Evolutionary conservation across 2,113 vertebrate species (phyloP).

Genomic region (Petaurus breviceps): DNA sequence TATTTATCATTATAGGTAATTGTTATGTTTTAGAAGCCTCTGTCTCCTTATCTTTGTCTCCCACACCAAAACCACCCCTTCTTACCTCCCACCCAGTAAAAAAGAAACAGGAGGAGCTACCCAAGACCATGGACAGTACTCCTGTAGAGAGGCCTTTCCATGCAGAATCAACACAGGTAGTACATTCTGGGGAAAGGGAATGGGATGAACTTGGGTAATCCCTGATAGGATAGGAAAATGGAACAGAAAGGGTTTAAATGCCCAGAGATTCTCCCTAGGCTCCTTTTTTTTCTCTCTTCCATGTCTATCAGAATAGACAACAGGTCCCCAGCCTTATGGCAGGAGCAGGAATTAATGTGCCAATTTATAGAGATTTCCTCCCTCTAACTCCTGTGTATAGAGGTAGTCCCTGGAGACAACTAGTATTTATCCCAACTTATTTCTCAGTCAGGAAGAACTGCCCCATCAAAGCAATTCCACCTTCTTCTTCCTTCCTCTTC

Average conservation of each 20-base stretch:
- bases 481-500: not conserved
- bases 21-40: not conserved
- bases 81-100: not conserved
- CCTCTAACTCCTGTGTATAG: not conserved
- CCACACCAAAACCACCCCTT: not conserved
- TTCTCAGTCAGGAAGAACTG: not conserved
- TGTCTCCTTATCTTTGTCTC: not conserved
- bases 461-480: not conserved
- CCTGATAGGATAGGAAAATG: not conserved
- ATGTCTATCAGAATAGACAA: not conserved
- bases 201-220: not conserved
- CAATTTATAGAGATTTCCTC: not conserved
- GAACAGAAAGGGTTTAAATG: not conserved
- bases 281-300: not conserved
- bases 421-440: not conserved
- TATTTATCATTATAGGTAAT: not conserved
- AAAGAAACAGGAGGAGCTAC: not conserved
- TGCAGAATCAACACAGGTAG: not conserved
- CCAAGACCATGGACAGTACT: not conserved
- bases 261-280: not conserved
- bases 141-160: not conserved
- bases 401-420: not conserved
- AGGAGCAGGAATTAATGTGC: not conserved
- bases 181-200: not conserved
- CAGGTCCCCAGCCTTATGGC: not conserved